Conservation (phyloP, 2,113 vertebrate species). For the Nansenia antarctica region DNA sequence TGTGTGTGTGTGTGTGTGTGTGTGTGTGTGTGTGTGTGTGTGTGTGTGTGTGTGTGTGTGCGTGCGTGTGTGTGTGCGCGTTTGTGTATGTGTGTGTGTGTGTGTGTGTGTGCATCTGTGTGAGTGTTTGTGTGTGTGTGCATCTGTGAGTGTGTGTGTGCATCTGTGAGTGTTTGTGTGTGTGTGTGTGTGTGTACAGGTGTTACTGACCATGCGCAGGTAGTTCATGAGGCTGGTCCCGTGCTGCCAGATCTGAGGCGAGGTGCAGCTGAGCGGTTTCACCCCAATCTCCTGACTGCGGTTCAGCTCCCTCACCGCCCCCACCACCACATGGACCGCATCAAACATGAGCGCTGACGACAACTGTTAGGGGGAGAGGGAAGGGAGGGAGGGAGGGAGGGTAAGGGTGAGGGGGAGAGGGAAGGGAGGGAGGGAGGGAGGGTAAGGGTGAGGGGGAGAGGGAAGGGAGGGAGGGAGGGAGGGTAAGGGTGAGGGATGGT, state of each 20-base stretch:
- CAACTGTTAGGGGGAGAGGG: constrained; percentile 70
- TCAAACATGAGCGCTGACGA: constrained; percentile 93
- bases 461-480: not conserved
- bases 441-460: not conserved
- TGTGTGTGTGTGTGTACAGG: not conserved
- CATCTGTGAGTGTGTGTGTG: not conserved
- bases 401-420: not conserved
- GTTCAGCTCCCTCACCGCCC: constrained; percentile 89
- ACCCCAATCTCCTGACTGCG: constrained; percentile 94
- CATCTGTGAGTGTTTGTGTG: not conserved
- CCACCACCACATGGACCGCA: constrained; percentile 92
- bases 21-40: constrained; percentile 1
- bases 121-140: not conserved
- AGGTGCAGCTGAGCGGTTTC: constrained; percentile 87
- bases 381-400: not conserved
- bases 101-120: not conserved
- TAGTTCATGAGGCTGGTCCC: constrained; percentile 84
- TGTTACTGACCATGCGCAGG: constrained; percentile 57
- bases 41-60: constrained; percentile 11
- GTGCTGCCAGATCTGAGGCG: constrained; percentile 91
- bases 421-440: not conserved
- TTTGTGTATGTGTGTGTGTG: constrained; percentile 3
- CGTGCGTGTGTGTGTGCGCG: constrained; percentile 6
- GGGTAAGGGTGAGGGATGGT: not conserved
- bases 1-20: not conserved